Percentiles rank a stretch among this genome's conserved stretches.
phyloP scores from a whole-genome alignment of 2,888 invertebrate genomes.

The Caenorhabditis wallacei region DNA sequence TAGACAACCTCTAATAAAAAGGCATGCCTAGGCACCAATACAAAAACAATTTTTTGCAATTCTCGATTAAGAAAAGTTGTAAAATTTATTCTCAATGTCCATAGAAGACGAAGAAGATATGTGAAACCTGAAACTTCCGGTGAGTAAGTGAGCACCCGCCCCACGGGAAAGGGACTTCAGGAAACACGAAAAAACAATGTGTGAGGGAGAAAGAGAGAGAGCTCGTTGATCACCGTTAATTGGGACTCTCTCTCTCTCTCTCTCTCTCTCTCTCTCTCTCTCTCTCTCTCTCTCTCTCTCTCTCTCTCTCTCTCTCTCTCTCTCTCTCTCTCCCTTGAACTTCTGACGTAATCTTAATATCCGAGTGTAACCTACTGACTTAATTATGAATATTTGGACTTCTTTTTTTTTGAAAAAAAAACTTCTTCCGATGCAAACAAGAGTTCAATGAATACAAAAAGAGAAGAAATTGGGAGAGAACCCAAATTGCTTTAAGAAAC shows the following conservation, averaged over 20 bases:
- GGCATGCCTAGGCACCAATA: too few species aligned
- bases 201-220: too few species aligned
- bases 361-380: neutral
- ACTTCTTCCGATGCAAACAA: neutral
- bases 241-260: too few species aligned
- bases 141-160: conserved; percentile 33
- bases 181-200: neutral
- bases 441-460: too few species aligned
- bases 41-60: too few species aligned
- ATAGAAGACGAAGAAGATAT: neutral
- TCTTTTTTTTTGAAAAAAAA: neutral
- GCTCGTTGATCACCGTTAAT: conserved; percentile 22
- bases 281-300: too few species aligned
- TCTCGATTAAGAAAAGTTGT: neutral
- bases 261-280: too few species aligned
- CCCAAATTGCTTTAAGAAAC: too few species aligned
- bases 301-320: too few species aligned
- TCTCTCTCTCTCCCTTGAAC: too few species aligned
- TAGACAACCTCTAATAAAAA: too few species aligned
- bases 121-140: conserved; percentile 35
- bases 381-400: conserved; percentile 14
- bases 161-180: neutral
- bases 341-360: conserved; percentile 7
- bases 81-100: neutral
- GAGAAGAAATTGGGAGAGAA: too few species aligned